phyloP scores from a whole-genome alignment of 1,140 invertebrate species.

The Diabrotica virgifera region DNA sequence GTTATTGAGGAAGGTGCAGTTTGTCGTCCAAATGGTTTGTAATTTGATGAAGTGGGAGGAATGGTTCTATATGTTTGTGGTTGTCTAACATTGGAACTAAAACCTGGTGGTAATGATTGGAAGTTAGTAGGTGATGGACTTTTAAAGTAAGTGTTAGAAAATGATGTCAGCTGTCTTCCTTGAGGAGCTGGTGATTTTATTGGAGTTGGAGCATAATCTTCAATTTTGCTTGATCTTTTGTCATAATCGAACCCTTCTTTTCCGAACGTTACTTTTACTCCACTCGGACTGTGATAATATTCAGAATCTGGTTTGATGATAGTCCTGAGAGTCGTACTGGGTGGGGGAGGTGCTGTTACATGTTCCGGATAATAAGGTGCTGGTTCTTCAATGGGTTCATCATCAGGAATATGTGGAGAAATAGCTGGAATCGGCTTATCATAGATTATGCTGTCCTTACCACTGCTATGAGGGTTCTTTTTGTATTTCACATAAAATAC shows the following conservation, averaged over 20 bases:
- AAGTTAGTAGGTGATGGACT: conserved; percentile 23
- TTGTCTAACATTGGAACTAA: conserved; percentile 35
- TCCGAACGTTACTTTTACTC: conserved; percentile 73
- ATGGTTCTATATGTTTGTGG: conserved; percentile 46
- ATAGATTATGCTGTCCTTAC: conserved; percentile 69
- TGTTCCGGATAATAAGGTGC: conserved; percentile 47
- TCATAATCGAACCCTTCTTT: conserved; percentile 58
- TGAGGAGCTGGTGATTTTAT: conserved; percentile 50
- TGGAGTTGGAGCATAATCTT: conserved; percentile 31
- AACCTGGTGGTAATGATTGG: conserved; percentile 43
- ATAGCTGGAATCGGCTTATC: conserved; percentile 73
- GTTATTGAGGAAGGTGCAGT: conserved; percentile 37
- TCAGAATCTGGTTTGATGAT: conserved; percentile 83
- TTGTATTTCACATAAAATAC: conserved; percentile 89
- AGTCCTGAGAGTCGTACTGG: conserved; percentile 73
- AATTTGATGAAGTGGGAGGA: conserved; percentile 39
- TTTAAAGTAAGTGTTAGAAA: conserved; percentile 31
- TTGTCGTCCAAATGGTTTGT: conserved; percentile 25
- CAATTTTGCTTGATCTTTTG: conserved; percentile 50
- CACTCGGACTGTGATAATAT: conserved; percentile 70
- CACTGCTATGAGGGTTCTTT: conserved; percentile 66
- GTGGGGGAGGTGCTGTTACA: conserved; percentile 53
- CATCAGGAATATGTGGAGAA: conserved; percentile 61
- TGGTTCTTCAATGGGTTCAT: conserved; percentile 52
- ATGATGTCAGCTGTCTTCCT: conserved; percentile 42